These are phyloP conservation scores for Selene dorsalis DNA, from an alignment of 2,797 vertebrate genomes.

Conservation along the genomic window DNA sequence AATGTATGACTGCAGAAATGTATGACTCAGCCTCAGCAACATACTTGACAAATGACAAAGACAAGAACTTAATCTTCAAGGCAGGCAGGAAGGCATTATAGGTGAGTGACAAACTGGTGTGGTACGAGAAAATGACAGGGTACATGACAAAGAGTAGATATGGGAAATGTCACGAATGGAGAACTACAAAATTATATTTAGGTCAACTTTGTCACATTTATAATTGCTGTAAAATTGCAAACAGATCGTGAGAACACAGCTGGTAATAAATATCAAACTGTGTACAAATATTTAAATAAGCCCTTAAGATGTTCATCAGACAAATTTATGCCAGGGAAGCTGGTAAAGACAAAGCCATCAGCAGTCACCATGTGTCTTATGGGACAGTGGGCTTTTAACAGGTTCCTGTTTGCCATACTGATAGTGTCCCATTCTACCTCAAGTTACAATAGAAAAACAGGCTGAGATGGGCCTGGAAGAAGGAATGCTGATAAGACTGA, in stretches of 20 bases:
- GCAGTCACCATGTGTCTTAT: slow-evolving; percentile 66
- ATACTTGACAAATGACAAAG: slow-evolving; percentile 38
- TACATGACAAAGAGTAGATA: slow-evolving; percentile 28
- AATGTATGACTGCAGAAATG: slow-evolving; percentile 42
- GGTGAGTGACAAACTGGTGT: slow-evolving; percentile 49
- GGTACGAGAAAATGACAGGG: slow-evolving; percentile 53
- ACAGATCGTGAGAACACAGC: slow-evolving; percentile 27
- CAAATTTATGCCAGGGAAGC: slow-evolving; percentile 44
- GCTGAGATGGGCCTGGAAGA: slow-evolving; percentile 60
- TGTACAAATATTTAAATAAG: slow-evolving; percentile 52
- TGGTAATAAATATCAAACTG: slow-evolving; percentile 52
- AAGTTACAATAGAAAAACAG: slow-evolving; percentile 59
- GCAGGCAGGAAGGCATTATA: slow-evolving; percentile 16
- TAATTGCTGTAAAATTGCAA: slow-evolving; percentile 43
- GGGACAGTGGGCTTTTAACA: slow-evolving; percentile 75
- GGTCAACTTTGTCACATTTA: slow-evolving; percentile 35
- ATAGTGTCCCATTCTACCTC: slow-evolving; percentile 70
- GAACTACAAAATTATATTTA: slow-evolving; percentile 6
- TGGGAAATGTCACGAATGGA: slow-evolving; percentile 26
- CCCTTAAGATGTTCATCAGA: slow-evolving; percentile 32
- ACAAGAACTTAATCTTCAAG: slow-evolving; percentile 27
- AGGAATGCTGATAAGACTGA: slow-evolving; percentile 73
- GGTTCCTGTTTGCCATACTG: slow-evolving; percentile 78
- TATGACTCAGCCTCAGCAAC: slow-evolving; percentile 44
- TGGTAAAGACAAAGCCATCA: slow-evolving; percentile 69